A percentile compares a stretch with the other conserved stretches of the same genome.
phyloP scores from a whole-genome alignment of 1,140 invertebrate genomes.

The Leptopilina boulardi region DNA sequence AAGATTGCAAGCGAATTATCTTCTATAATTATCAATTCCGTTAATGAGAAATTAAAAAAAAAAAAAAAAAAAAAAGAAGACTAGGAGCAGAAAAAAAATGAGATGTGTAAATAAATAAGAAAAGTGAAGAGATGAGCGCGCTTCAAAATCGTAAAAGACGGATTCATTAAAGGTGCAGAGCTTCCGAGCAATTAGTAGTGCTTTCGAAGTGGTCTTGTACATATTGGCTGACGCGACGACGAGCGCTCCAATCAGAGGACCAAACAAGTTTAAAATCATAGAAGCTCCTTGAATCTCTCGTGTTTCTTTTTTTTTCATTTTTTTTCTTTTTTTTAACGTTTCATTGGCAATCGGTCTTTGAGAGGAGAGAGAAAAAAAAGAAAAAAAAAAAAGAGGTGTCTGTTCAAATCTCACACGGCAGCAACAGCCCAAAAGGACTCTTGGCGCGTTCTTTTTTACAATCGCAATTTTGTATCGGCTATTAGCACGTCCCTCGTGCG shows the following conservation, averaged over 20 bases:
- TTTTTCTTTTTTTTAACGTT: slow-evolving; percentile 23
- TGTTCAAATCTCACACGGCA: slow-evolving; percentile 39
- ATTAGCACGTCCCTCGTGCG: slow-evolving; percentile 56
- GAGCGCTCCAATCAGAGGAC: slow-evolving; percentile 6
- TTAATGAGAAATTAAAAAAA: background rate
- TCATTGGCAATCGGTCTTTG: slow-evolving; percentile 38
- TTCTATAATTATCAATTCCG: too few species aligned
- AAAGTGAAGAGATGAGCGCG: background rate
- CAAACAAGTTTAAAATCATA: slow-evolving; percentile 29
- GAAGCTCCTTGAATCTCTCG: slow-evolving; percentile 5
- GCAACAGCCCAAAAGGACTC: slow-evolving; percentile 12
- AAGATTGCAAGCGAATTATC: too few species aligned
- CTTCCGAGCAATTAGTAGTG: slow-evolving; percentile 30
- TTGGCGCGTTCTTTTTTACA: slow-evolving; percentile 40
- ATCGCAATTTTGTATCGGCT: slow-evolving; percentile 58
- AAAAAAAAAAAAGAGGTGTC: slow-evolving; percentile 31
- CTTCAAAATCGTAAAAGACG: slow-evolving; percentile 21
- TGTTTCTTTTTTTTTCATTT: background rate
- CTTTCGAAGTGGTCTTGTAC: slow-evolving; percentile 17
- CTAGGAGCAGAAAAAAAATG: background rate
- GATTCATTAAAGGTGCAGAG: slow-evolving; percentile 3
- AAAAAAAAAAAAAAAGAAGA: background rate
- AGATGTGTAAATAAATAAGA: background rate
- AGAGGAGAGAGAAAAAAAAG: background rate
- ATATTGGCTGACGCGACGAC: slow-evolving; percentile 1